Evolutionary conservation across 2,888 invertebrate species (phyloP).

Genomic region (Dastarcus helophoroides): DNA sequence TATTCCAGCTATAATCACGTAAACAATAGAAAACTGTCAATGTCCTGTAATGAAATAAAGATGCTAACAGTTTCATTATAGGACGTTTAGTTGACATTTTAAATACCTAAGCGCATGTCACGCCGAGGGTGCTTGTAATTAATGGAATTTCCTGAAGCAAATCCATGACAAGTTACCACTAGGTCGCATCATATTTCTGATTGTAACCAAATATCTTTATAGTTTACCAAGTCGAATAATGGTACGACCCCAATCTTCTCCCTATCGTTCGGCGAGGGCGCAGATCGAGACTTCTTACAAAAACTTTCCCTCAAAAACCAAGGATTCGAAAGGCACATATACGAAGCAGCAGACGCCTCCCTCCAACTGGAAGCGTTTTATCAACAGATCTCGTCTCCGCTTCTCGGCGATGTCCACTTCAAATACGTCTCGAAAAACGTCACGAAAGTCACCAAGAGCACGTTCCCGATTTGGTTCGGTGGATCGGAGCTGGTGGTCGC

Average conservation of each 20-base stretch:
- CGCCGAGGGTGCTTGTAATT: no score
- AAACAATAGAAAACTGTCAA: no score
- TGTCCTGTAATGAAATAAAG: no score
- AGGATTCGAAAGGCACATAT: slow-evolving; percentile 59
- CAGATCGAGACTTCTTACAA: slow-evolving; percentile 54
- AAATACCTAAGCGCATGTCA: no score
- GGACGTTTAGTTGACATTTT: no score
- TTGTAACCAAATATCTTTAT: no score
- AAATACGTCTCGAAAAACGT: slow-evolving; percentile 48
- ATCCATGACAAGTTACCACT: no score
- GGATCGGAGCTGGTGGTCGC: slow-evolving; percentile 55
- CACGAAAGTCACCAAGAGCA: slow-evolving; percentile 42
- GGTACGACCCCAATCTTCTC: slow-evolving; percentile 46
- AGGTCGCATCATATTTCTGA: no score
- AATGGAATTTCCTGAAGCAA: no score
- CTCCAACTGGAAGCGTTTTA: slow-evolving; percentile 57
- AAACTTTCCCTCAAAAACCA: slow-evolving; percentile 52
- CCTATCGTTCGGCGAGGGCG: slow-evolving; percentile 59
- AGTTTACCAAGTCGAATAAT: slow-evolving; percentile 39
- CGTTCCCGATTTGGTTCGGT: slow-evolving; percentile 47
- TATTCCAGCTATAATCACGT: no score
- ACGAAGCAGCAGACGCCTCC: slow-evolving; percentile 56
- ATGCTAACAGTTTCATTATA: no score
- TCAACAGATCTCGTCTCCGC: slow-evolving; percentile 55
- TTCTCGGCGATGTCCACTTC: slow-evolving; percentile 53